phyloP scores from a whole-genome alignment of 2,888 invertebrate species.

The Drosophila rellima region DNA sequence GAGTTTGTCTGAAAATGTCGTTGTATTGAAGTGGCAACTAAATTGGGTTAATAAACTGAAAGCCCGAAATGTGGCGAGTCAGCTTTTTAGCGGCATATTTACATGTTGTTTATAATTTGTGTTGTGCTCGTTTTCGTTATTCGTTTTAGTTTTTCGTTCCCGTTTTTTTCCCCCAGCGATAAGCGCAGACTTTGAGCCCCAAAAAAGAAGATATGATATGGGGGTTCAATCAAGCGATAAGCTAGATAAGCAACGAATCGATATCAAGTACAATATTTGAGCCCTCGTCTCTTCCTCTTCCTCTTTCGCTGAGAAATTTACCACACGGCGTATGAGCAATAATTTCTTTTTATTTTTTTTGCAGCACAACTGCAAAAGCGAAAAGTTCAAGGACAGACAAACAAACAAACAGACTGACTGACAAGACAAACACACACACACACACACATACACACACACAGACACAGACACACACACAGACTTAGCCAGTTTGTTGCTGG shows the following conservation, averaged over 20 bases:
- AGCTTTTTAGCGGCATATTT: conserved; percentile 71
- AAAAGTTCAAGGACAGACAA: conserved; percentile 66
- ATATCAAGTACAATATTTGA: conserved; percentile 26
- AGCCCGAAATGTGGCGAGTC: conserved; percentile 42
- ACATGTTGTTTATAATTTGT: conserved; percentile 68
- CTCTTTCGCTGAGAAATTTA: conserved; percentile 7
- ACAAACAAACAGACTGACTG: conserved; percentile 16
- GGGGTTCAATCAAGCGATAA: conserved; percentile 22
- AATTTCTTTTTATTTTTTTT: not conserved
- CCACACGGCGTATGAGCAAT: conserved; percentile 43
- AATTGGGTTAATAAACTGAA: conserved; percentile 75
- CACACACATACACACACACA: not conserved
- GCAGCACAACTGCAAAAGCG: conserved; percentile 19
- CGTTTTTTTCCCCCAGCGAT: conserved; percentile 23
- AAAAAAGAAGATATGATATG: conserved; percentile 37
- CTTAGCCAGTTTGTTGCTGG: conserved; percentile 29
- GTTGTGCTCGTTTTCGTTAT: conserved; percentile 39
- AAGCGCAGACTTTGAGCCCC: conserved; percentile 58
- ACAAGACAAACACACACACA: conserved; percentile 6
- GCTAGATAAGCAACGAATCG: conserved; percentile 60
- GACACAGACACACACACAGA: not conserved
- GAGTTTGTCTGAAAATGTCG: not conserved
- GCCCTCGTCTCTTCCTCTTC: not conserved
- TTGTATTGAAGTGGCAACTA: conserved; percentile 8
- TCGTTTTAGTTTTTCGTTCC: not conserved